These are phyloP conservation scores for Tipula lateralis DNA, from an alignment of 2,888 invertebrate species.

Conservation along the genomic window DNA sequence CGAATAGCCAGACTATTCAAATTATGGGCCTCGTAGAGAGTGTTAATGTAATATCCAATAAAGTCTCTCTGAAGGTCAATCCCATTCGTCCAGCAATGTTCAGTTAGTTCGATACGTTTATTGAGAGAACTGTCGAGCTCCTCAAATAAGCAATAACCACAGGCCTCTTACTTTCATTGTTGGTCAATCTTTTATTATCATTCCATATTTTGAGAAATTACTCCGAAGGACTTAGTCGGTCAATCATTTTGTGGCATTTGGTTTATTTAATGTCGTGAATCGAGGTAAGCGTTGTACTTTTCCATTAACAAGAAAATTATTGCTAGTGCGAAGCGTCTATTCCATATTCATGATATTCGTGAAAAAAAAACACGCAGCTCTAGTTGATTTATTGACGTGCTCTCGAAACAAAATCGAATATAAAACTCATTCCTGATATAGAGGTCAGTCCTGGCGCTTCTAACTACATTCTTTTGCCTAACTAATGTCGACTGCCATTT, in stretches of 20 bases:
- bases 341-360: neutral
- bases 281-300: neutral
- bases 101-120: too few species aligned
- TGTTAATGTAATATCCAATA: too few species aligned
- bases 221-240: too few species aligned
- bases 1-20: too few species aligned
- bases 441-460: slow-evolving; percentile 35
- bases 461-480: slow-evolving; percentile 36
- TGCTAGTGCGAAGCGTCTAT: neutral
- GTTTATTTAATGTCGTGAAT: slow-evolving; percentile 31
- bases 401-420: slow-evolving; percentile 48
- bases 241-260: slow-evolving; percentile 36
- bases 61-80: too few species aligned
- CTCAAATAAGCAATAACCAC: too few species aligned
- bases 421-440: slow-evolving; percentile 37
- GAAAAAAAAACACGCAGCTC: slow-evolving; percentile 45
- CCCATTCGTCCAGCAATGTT: too few species aligned
- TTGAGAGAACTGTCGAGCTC: too few species aligned
- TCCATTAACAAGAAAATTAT: slow-evolving; percentile 34
- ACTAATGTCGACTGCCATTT: slow-evolving; percentile 48
- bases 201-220: too few species aligned
- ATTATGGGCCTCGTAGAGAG: too few species aligned
- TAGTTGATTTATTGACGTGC: slow-evolving; percentile 47
- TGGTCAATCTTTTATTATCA: too few species aligned
- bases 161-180: too few species aligned